Percentiles rank a stretch among this genome's conserved stretches.
These are phyloP conservation scores for Neotoma lepida DNA, from an alignment of 2,113 vertebrate species.

Conservation along the genomic window DNA sequence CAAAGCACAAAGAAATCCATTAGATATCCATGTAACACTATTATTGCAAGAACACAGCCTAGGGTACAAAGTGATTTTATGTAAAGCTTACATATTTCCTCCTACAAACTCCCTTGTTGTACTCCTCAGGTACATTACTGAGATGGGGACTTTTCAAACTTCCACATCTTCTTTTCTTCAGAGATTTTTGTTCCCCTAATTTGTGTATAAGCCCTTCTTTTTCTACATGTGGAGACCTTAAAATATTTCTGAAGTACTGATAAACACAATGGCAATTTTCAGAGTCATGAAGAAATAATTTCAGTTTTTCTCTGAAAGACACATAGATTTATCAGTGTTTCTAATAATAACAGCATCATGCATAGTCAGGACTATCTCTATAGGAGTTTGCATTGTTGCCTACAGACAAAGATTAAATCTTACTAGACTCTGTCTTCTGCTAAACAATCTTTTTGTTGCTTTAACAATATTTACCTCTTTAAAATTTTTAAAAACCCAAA, in stretches of 20 bases:
- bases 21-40: conserved; percentile 38
- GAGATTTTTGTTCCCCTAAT: not conserved
- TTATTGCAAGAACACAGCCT: conserved; percentile 57
- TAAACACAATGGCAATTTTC: not conserved
- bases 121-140: not conserved
- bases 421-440: not conserved
- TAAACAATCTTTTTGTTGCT: not conserved
- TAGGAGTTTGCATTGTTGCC: not conserved
- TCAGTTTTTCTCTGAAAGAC: not conserved
- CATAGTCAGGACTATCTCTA: not conserved
- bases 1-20: conserved; percentile 51
- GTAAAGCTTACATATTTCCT: conserved; percentile 28
- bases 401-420: not conserved
- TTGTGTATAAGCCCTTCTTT: not conserved
- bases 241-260: not conserved
- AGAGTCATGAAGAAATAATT: conserved; percentile 5
- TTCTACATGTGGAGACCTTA: not conserved
- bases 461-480: not conserved
- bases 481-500: not conserved
- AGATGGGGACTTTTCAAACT: conserved; percentile 50
- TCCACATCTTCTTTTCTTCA: not conserved
- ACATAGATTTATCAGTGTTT: not conserved
- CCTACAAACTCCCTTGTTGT: not conserved
- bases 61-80: conserved; percentile 37
- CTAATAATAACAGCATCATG: not conserved